Evolutionary conservation across 2,888 invertebrate genomes (phyloP).

Genomic region (Osmoderma eremita): DNA sequence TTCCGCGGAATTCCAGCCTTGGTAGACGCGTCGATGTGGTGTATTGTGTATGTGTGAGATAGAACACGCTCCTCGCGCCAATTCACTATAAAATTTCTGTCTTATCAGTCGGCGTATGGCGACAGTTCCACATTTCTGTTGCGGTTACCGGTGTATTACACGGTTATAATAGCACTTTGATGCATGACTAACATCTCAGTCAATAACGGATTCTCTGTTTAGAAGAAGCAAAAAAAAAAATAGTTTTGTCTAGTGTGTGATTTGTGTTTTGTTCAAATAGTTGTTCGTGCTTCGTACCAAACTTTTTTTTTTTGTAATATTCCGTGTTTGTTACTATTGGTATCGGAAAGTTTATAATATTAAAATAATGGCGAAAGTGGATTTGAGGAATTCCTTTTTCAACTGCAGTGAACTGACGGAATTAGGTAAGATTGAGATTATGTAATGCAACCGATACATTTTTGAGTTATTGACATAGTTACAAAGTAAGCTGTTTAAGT

Average conservation of each 20-base stretch:
- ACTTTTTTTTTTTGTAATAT: no score
- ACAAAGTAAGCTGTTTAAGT: no score
- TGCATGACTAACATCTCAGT: conserved; percentile 8
- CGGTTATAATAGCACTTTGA: conserved; percentile 8
- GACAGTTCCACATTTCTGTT: conserved; percentile 15
- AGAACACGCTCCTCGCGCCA: neutral
- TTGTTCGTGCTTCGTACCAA: neutral
- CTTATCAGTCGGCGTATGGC: conserved; percentile 15
- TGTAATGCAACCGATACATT: conserved; percentile 2
- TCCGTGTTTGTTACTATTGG: neutral
- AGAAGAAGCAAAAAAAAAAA: neutral
- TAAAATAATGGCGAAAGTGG: conserved; percentile 35
- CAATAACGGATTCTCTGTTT: neutral
- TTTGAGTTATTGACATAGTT: conserved; percentile 20
- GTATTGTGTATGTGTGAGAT: neutral
- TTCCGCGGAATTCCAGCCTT: conserved; percentile 31
- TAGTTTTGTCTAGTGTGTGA: no score
- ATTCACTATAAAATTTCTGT: neutral
- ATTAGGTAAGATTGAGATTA: conserved; percentile 25
- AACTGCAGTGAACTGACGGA: conserved; percentile 36
- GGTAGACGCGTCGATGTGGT: neutral
- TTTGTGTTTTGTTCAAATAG: neutral
- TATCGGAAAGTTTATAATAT: neutral
- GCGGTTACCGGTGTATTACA: conserved; percentile 2
- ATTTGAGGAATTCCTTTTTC: conserved; percentile 35